phyloP scores from a whole-genome alignment of 2,113 vertebrate genomes.

The Haemorhous mexicanus region DNA sequence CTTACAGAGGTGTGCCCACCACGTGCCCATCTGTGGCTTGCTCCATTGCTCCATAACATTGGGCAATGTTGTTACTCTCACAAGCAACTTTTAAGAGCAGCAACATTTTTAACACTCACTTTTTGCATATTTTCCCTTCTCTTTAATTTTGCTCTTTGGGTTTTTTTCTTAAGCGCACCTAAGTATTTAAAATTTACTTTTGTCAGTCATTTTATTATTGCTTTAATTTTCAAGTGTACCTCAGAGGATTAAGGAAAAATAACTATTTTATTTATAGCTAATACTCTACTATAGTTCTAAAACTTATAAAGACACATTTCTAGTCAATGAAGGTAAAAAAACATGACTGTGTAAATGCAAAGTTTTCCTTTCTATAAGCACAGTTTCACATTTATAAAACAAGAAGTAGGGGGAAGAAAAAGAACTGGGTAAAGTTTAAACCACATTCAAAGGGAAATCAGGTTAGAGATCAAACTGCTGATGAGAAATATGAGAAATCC shows the following conservation, averaged over 20 bases:
- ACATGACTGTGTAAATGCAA: neutral
- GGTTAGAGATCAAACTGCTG: neutral
- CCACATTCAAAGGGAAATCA: neutral
- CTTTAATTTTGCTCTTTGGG: neutral
- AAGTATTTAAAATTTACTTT: neutral
- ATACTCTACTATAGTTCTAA: neutral
- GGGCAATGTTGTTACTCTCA: neutral
- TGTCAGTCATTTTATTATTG: neutral
- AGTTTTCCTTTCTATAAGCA: neutral
- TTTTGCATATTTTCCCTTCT: neutral
- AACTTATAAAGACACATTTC: neutral
- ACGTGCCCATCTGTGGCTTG: accelerated
- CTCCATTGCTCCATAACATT: too few species aligned
- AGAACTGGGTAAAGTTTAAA: neutral
- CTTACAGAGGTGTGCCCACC: neutral
- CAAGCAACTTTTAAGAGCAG: neutral
- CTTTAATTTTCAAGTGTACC: neutral
- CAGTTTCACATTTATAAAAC: neutral
- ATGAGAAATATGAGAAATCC: neutral
- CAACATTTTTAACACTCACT: neutral
- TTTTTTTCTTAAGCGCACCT: neutral
- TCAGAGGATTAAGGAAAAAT: neutral
- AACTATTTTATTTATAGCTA: neutral
- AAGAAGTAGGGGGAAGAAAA: neutral
- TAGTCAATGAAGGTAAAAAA: neutral